These are phyloP conservation scores for Prionchulus punctatus DNA, from an alignment of 2,888 invertebrate species.

Conservation along the genomic window DNA sequence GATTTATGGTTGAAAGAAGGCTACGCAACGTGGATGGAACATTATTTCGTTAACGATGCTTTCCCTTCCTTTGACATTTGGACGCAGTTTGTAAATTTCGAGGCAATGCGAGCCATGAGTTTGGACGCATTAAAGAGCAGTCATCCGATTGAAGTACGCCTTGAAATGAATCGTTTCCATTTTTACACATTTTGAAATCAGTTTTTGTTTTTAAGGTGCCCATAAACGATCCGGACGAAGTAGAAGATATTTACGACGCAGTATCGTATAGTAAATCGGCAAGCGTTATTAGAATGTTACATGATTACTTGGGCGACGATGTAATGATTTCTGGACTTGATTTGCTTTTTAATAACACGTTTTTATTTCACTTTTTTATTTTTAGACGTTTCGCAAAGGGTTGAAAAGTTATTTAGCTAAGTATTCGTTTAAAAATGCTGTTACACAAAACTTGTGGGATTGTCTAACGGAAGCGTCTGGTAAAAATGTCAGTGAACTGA, in stretches of 20 bases:
- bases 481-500: constrained; percentile 72
- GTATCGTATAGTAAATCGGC: constrained; percentile 93
- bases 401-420: constrained; percentile 73
- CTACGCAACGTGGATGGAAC: constrained; percentile 87
- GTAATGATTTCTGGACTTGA: constrained; percentile 22
- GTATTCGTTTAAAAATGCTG: constrained; percentile 73
- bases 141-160: constrained; percentile 74
- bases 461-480: constrained; percentile 70
- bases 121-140: constrained; percentile 62
- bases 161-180: neutral
- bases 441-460: constrained; percentile 81
- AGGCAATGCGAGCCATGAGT: constrained; percentile 58
- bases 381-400: constrained; percentile 66
- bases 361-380: constrained; percentile 13
- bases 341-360: neutral
- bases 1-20: constrained; percentile 88
- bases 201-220: constrained; percentile 41
- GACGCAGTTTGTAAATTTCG: constrained; percentile 84
- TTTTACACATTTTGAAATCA: neutral
- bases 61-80: constrained; percentile 92
- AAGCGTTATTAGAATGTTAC: constrained; percentile 74
- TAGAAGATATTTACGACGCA: constrained; percentile 92
- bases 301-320: constrained; percentile 75
- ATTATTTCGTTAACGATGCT: constrained; percentile 71
- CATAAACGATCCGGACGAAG: constrained; percentile 79